Evolutionary conservation across 1,140 invertebrate species (phyloP).

Genomic region (Zaprionus nigranus): DNA sequence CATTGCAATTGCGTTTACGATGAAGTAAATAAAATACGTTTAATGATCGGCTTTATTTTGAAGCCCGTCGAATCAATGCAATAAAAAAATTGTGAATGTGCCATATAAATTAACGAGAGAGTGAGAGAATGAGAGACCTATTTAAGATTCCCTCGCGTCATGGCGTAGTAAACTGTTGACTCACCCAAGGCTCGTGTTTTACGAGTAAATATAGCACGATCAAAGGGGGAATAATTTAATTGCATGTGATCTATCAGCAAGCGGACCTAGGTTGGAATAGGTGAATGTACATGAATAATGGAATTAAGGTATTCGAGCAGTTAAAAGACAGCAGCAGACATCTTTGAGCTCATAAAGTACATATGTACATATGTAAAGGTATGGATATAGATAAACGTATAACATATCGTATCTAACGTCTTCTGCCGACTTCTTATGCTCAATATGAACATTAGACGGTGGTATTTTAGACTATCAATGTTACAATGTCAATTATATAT

Average conservation of each 20-base stretch:
- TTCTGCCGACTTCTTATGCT: not conserved
- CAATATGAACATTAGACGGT: not conserved
- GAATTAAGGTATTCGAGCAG: not conserved
- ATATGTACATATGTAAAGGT: not conserved
- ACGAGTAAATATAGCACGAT: constrained; percentile 10
- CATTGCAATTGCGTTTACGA: constrained; percentile 31
- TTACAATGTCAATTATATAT: not conserved
- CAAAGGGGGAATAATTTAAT: constrained; percentile 7
- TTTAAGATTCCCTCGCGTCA: constrained; percentile 31
- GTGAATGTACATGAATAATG: not conserved
- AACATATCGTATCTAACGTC: too few relatives aligned
- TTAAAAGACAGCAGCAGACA: not conserved
- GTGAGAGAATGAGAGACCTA: constrained; percentile 5
- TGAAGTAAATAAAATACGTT: constrained; percentile 17
- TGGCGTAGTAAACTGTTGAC: constrained; percentile 29
- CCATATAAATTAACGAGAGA: constrained; percentile 37
- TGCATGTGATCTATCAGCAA: not conserved
- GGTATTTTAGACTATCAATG: too few relatives aligned
- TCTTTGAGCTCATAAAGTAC: not conserved
- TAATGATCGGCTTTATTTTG: constrained; percentile 35
- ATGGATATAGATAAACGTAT: too few relatives aligned
- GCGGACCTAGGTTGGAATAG: constrained; percentile 12
- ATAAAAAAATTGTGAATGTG: constrained; percentile 44
- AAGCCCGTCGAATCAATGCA: constrained; percentile 16
- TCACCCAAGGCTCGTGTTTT: constrained; percentile 15